Conservation (phyloP, 2,888 invertebrate genomes). For the Archaeoteleia sp. region DNA sequence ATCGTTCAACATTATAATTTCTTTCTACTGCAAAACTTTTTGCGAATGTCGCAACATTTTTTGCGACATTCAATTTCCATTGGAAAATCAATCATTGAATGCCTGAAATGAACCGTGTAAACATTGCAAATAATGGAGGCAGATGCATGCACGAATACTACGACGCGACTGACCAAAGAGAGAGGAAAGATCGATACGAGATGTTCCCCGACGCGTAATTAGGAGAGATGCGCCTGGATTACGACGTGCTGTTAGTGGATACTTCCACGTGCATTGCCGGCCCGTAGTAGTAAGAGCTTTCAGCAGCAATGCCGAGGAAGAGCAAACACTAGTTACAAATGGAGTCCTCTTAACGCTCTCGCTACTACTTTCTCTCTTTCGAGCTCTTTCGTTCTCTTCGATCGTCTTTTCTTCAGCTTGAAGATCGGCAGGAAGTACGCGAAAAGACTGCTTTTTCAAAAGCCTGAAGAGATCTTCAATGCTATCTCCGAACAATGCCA, state of each 20-base stretch:
- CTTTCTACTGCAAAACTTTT: no score
- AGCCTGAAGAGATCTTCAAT: neutral
- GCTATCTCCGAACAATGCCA: neutral
- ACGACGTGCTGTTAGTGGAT: conserved; percentile 42
- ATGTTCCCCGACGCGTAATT: conserved; percentile 61
- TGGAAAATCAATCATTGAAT: no score
- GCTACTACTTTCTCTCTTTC: conserved; percentile 19
- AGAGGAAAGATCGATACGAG: conserved; percentile 58
- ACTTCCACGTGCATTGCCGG: conserved; percentile 37
- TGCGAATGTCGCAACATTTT: no score
- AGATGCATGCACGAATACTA: conserved; percentile 25
- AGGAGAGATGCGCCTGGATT: conserved; percentile 58
- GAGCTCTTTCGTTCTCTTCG: conserved; percentile 33
- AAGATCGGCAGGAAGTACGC: conserved; percentile 20
- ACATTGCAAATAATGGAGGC: conserved; percentile 16
- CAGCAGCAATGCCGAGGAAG: conserved; percentile 59
- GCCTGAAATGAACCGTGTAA: neutral
- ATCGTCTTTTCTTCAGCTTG: conserved; percentile 29
- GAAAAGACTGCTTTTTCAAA: conserved; percentile 21
- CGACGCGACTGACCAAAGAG: conserved; percentile 33
- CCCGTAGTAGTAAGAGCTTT: conserved; percentile 64
- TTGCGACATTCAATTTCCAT: no score
- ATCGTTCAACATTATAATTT: no score
- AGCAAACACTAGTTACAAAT: conserved; percentile 66
- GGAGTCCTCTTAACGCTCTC: conserved; percentile 51